Base-by-base conservation (phyloP, 1,140 invertebrate genomes). In the Eubasilissa regina region DNA sequence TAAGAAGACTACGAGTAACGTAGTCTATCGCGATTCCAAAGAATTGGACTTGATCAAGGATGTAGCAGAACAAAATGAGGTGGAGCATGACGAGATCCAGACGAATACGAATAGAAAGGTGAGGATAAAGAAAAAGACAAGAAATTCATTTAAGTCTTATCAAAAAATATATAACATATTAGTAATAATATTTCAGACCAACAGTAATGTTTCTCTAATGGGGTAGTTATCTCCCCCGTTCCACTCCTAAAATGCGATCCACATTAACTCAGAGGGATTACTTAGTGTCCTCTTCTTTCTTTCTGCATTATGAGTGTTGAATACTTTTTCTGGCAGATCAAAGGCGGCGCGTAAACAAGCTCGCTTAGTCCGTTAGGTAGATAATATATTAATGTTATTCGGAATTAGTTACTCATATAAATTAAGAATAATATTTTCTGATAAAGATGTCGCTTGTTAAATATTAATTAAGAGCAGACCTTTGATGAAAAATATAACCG, bases 231-330 rank as follows among this genome's bases (percentile, higher is more conserved):
- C 60, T n/a, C 60, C 25, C 17, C 25, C 13, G 25, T 13, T 64
- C 19, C 60, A 13, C 47, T 53, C 47, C 43, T 15, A 12, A n/a
- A 47, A 25, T 21, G 8, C 70, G 48, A 68, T 70, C 47, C 21
- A 44, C 80, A 79, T 81, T 81, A 81, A 79, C 75, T 72, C 75
- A 62, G 58, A 64, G 74, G 80, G 80, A 81, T 81, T 81, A 81
- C 77, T 72, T 76, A 78, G 72, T 56, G 64, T 62, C 13, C 51
- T 81, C 70, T 62, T 55, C 35, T 56, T 75, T 75, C 66, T 43
- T 58, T 62, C 44, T 56, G 45, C 72, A 78, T 78, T 81, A 81
- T 76, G 77, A 78, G 74, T 80, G 76, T 80, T 73, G 75, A 64
- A 76, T 80, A 77, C 75, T 68, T 76, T 45, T n/a, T 60, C 45